A percentile compares a stretch with the other conserved stretches of the same genome.
Evolutionary conservation across 2,113 vertebrate species (phyloP).

Genomic region (Neofelis nebulosa): DNA sequence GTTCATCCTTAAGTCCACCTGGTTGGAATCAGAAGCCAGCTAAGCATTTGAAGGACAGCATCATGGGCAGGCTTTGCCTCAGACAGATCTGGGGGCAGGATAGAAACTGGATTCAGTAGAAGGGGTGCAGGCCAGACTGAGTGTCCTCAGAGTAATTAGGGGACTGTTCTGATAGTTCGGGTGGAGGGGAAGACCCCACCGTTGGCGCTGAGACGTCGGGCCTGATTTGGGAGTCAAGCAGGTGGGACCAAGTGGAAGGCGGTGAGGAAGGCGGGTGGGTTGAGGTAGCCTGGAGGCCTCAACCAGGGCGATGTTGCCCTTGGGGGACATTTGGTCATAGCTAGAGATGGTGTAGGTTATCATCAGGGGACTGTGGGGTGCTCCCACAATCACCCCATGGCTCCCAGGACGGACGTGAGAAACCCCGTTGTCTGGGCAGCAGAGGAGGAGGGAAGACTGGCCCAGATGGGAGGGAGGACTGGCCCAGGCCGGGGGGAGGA

Average conservation of each 20-base stretch:
- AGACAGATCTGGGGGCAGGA: neutral
- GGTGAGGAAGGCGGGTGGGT: neutral
- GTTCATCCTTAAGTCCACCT: neutral
- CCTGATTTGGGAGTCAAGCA: neutral
- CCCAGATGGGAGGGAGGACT: too few species aligned
- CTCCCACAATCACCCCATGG: neutral
- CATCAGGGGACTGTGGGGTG: neutral
- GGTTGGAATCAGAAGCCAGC: neutral
- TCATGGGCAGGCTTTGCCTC: neutral
- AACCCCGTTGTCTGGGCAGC: too few species aligned
- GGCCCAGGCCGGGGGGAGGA: too few species aligned
- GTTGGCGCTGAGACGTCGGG: neutral
- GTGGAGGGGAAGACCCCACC: too few species aligned
- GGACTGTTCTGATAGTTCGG: neutral
- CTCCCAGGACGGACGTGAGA: neutral
- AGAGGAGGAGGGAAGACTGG: neutral
- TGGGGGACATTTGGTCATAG: neutral
- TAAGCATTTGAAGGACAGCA: neutral
- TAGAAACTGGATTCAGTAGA: too few species aligned
- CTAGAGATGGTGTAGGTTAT: neutral
- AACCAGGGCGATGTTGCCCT: too few species aligned
- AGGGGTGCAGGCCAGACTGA: too few species aligned
- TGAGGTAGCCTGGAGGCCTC: too few species aligned
- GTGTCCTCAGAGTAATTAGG: neutral
- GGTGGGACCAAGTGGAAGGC: fast-evolving